Base-by-base conservation (phyloP, 2,797 vertebrate species). In the Pterois miles region DNA sequence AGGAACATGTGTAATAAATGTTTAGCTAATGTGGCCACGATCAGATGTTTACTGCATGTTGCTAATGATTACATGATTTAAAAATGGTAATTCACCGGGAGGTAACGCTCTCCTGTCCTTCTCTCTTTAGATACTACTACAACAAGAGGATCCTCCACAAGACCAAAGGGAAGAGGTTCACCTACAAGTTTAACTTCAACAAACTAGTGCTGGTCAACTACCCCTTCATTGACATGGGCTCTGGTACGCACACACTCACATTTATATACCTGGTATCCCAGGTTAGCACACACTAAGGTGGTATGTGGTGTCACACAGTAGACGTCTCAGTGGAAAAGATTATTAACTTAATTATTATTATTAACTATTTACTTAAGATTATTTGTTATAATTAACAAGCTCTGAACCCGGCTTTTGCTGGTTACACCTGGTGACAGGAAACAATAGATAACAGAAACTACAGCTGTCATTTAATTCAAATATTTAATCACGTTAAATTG, bases 151-250 rank as follows among this genome's bases (percentile, higher is more conserved):
- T 98, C 88, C 95, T 98, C 57, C 96, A 98, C 86, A 98, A 98
- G 92, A 98, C 97, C 89, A 98, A 98, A 94, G 97, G 97, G 70
- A 98, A 98, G 74, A 93, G 97, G 78, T 98, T 98, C 92, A 98
- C 97, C 84, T 98, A 98, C 94, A 98, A 98, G 92, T 98, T 98
- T 93, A 98, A 98, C 94, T 98, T 98, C 91, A 98, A 96, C 95
- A 98, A 98, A 84, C 86, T 98, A 67, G 97, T 98, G 86, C 94
- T 98, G 83, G 97, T 98, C 76, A 98, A 98, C 86, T 98, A 98
- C 83, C 97, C 97, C 33, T 97, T 97, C 92, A 97, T 98, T 16
- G 97, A 98, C 68, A 96, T 98, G 96, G 96, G 96, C 58, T 91
- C 97, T 65, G 93, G 93, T 93, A 86, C 5, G 83, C 59, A 33